Conservation (phyloP, 1,140 invertebrate species). For the Pristionchus pacificus region DNA sequence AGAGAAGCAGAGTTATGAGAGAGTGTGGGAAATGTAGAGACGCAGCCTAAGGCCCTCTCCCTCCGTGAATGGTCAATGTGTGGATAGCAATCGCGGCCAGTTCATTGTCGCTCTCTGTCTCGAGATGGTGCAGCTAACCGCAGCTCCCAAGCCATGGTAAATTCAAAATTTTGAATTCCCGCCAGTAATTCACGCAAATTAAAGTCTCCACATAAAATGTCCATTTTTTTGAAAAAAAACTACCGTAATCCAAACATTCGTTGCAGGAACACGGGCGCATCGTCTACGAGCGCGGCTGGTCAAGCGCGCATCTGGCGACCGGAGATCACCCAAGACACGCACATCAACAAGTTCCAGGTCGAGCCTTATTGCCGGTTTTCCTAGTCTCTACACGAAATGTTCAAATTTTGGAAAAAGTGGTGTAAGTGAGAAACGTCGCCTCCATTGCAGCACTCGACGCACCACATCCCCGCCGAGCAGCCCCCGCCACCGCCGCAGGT, state of each 20-base stretch:
- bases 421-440: conserved; percentile 32
- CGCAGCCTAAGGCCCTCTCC: too few species aligned
- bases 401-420: conserved; percentile 28
- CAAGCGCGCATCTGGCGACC: conserved; percentile 32
- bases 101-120: too few species aligned
- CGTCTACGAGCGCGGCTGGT: conserved; percentile 14
- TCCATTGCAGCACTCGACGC: background rate
- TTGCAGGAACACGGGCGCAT: conserved; percentile 11
- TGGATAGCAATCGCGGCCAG: too few species aligned
- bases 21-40: too few species aligned
- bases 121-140: conserved; percentile 22
- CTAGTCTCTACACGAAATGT: conserved; percentile 15
- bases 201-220: too few species aligned
- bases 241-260: too few species aligned
- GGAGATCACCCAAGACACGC: conserved; percentile 31
- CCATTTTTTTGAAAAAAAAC: too few species aligned
- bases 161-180: too few species aligned
- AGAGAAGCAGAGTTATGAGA: too few species aligned
- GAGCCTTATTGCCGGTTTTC: conserved; percentile 3
- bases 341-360: conserved; percentile 25
- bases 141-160: conserved; percentile 30
- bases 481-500: too few species aligned
- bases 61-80: too few species aligned
- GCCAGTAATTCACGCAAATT: too few species aligned
- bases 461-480: background rate